phyloP scores from a whole-genome alignment of 2,797 vertebrate genomes.

The Tenualosa ilisha region DNA sequence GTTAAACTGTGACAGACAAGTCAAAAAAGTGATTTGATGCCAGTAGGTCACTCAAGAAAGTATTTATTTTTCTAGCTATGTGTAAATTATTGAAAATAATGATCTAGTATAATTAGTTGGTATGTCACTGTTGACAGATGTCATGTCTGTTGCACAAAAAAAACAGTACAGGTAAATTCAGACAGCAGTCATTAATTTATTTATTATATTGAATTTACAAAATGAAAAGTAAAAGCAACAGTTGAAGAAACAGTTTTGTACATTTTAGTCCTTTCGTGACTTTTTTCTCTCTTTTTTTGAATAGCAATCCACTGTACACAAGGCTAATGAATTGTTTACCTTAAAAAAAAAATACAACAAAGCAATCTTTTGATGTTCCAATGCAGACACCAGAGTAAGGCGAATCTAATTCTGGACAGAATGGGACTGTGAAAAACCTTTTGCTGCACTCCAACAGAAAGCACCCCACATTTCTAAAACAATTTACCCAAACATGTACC shows the following conservation, averaged over 20 bases:
- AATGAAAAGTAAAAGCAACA: slow-evolving; percentile 82
- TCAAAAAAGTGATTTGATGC: too few species aligned
- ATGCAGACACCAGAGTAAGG: slow-evolving; percentile 50
- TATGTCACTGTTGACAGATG: neutral
- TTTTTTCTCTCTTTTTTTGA: slow-evolving; percentile 50
- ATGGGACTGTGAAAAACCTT: slow-evolving; percentile 37
- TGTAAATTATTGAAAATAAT: neutral
- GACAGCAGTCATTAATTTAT: slow-evolving; percentile 76
- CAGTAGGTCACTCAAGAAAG: too few species aligned
- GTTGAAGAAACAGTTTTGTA: slow-evolving; percentile 80
- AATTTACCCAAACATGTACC: slow-evolving; percentile 26
- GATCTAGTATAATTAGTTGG: neutral
- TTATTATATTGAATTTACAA: slow-evolving; percentile 85
- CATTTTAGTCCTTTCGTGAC: slow-evolving; percentile 65
- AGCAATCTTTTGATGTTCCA: slow-evolving; percentile 59
- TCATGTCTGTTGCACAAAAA: neutral
- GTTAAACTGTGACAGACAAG: too few species aligned
- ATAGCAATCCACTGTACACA: slow-evolving; percentile 69
- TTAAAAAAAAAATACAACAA: slow-evolving; percentile 59
- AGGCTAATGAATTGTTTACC: slow-evolving; percentile 63
- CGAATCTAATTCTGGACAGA: slow-evolving; percentile 47
- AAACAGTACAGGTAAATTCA: slow-evolving; percentile 26
- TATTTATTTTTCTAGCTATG: too few species aligned
- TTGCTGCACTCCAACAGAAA: slow-evolving; percentile 35
- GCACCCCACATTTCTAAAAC: slow-evolving; percentile 23